A percentile compares a stretch with the other conserved stretches of the same genome.
phyloP scores from a whole-genome alignment of 2,113 vertebrate species.

The Macroglossus sobrinus region DNA sequence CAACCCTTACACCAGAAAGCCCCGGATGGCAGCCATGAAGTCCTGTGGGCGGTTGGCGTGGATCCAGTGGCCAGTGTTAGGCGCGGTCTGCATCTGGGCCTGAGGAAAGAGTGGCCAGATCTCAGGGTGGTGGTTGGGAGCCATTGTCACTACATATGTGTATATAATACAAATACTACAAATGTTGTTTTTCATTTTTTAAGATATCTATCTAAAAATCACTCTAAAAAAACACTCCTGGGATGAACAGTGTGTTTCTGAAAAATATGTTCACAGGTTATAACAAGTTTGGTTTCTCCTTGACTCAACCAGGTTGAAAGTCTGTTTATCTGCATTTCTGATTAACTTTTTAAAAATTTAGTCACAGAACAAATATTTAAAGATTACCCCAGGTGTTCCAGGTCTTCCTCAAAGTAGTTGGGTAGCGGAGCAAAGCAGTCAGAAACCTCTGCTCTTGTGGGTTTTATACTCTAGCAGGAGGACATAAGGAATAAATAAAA shows the following conservation, averaged over 20 bases:
- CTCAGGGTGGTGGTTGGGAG: constrained; percentile 84
- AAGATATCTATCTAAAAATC: background rate
- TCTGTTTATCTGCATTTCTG: background rate
- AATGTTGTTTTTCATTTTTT: background rate
- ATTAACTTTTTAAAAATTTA: background rate
- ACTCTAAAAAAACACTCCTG: background rate
- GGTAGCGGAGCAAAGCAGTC: background rate
- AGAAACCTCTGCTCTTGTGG: background rate
- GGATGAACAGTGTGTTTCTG: background rate
- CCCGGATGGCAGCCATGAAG: constrained; percentile 88
- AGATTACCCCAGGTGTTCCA: background rate
- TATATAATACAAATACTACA: background rate
- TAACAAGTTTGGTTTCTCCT: background rate
- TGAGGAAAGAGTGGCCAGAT: constrained; percentile 88
- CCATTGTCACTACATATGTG: background rate
- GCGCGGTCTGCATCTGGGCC: constrained; percentile 89
- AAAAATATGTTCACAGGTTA: background rate
- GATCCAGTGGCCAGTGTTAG: constrained; percentile 90
- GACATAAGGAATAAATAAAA: background rate
- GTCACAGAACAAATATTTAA: background rate
- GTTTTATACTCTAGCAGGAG: background rate
- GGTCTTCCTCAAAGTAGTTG: background rate
- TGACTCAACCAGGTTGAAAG: background rate
- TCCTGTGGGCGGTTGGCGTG: constrained; percentile 90
- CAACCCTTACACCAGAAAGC: constrained; percentile 81